Evolutionary conservation across 1,140 invertebrate genomes (phyloP).

Genomic region (Ostrea edulis): DNA sequence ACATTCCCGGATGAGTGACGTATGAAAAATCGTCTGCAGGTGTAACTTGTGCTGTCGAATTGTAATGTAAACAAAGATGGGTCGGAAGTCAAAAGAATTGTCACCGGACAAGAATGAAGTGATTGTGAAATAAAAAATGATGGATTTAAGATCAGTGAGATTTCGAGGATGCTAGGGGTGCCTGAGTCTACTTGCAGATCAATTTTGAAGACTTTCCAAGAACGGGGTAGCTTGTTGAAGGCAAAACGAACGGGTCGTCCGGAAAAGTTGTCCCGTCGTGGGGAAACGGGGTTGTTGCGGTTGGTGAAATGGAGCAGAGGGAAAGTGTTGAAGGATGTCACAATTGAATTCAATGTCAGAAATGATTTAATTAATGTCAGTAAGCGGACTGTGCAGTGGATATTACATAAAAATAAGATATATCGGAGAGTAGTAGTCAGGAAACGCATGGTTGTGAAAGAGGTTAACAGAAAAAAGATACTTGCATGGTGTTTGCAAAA

Average conservation of each 20-base stretch:
- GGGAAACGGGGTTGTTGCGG: constrained; percentile 21
- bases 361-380: constrained; percentile 38
- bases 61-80: constrained; percentile 49
- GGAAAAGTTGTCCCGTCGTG: constrained; percentile 36
- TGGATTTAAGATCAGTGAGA: too few relatives aligned
- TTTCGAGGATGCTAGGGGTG: constrained; percentile 15
- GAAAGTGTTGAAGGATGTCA: constrained; percentile 39
- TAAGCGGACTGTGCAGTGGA: constrained; percentile 38
- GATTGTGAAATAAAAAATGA: constrained; percentile 24
- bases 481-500: too few relatives aligned
- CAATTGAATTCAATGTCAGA: constrained; percentile 36
- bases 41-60: not conserved
- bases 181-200: constrained; percentile 36
- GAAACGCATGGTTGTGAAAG: too few relatives aligned
- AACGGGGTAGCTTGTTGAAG: too few relatives aligned
- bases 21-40: not conserved
- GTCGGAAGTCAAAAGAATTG: constrained; percentile 44
- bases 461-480: too few relatives aligned
- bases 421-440: constrained; percentile 41
- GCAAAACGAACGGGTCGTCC: constrained; percentile 13
- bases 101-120: too few relatives aligned
- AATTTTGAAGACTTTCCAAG: too few relatives aligned
- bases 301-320: constrained; percentile 42
- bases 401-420: constrained; percentile 41
- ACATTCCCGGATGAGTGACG: not conserved